Base-by-base conservation (phyloP, 2,113 vertebrate species). In the Sminthopsis crassicaudata region DNA sequence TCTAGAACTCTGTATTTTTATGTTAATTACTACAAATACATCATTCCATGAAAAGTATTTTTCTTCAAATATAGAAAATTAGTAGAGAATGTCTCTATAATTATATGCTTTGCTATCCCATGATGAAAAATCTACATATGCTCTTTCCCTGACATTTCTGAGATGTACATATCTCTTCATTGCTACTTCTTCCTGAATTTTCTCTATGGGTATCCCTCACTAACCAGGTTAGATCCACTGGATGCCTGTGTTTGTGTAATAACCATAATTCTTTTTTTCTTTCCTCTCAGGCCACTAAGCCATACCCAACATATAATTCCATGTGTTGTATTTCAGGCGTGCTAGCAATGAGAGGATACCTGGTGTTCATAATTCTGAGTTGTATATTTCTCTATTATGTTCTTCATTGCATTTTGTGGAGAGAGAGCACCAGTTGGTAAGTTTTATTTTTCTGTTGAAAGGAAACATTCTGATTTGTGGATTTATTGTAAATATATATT, bases 341-440 rank as follows among this genome's bases (percentile, higher is more conserved):
- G 76, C 89, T 94, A 98, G 97, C 96, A 98, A 98, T 98, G 98
- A 98, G 95, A 97, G 97, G 98, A 96, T 95, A 97, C 90, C 97
- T 98, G 94, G 94, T 98, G n/a, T 0, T 89, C 92, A 97, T 97
- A 92, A 97, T 98, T 88, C 96, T 98, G 97, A 98, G 96, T 95
- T 98, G 98, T 95, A 97, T 96, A 94, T 96, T 97, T 93, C 98
- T 97, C 97, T 98, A 98, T 92, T 97, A 92, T 51, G 97, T 98
- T 88, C 96, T 98, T 90, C 98, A 98, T 46, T 96, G 97, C 94
- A 98, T 97, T 94, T 94, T 98, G 91, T 98, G 98, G 98, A 97
- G 96, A 92, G 97, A 96, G 94, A 98, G 98, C 90, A 93, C 95
- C 53, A 97, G 97, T 46, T 98, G 98, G 98, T 98, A 98, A 30